A percentile compares a stretch with the other conserved stretches of the same genome.
Conservation (phyloP, 1,140 invertebrate species). For the Holotrichia oblita region DNA sequence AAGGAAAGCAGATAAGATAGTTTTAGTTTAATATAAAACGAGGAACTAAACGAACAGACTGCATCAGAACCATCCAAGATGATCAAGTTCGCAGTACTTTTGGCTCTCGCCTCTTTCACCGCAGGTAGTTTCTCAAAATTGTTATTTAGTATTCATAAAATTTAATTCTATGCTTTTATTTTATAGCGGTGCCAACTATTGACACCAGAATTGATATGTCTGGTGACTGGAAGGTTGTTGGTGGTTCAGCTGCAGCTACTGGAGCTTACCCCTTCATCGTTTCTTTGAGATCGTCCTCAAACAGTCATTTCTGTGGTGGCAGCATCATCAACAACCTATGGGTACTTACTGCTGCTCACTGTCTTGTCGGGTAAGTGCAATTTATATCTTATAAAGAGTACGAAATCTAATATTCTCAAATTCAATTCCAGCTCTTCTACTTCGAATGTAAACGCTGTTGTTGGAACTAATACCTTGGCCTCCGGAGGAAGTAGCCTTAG, state of each 20-base stretch:
- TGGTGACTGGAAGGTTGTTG: constrained; percentile 55
- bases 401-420: not conserved
- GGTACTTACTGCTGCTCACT: constrained; percentile 51
- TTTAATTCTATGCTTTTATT: not conserved
- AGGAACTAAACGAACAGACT: not conserved
- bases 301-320: constrained; percentile 44
- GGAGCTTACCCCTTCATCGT: constrained; percentile 62
- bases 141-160: not conserved
- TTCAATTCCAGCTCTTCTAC: not conserved
- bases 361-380: constrained; percentile 42
- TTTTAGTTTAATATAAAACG: not conserved
- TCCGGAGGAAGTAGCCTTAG: not conserved
- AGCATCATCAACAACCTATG: constrained; percentile 9
- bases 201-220: constrained; percentile 5
- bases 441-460: not conserved
- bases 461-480: constrained; percentile 32
- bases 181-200: constrained; percentile 12
- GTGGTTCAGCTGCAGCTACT: constrained; percentile 59
- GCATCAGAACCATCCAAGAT: not conserved
- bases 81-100: not conserved
- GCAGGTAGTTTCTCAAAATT: not conserved
- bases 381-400: not conserved
- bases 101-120: not conserved
- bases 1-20: not conserved
- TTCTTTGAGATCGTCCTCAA: constrained; percentile 55